Evolutionary conservation across 2,113 vertebrate genomes (phyloP).

Genomic region (Perca schrenkii): DNA sequence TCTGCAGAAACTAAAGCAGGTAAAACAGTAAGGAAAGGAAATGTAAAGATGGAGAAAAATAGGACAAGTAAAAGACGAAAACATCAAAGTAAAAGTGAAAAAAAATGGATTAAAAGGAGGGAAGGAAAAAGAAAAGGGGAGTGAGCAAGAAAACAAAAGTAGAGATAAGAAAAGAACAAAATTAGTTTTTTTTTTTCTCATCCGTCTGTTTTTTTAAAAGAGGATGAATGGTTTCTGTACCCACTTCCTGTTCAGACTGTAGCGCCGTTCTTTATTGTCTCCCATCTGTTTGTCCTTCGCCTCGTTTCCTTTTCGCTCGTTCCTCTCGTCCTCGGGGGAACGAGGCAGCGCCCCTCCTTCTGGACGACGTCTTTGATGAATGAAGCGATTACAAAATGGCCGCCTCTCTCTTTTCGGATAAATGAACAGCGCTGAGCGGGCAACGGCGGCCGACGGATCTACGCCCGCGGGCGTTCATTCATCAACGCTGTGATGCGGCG

Average conservation of each 20-base stretch:
- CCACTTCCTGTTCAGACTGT: constrained; percentile 6
- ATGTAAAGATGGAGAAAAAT: background rate
- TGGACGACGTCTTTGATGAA: constrained; percentile 64
- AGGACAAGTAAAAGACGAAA: background rate
- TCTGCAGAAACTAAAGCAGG: background rate
- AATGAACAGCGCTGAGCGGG: constrained; percentile 61
- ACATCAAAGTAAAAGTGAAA: background rate
- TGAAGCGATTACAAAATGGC: constrained; percentile 72
- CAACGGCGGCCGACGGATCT: constrained; percentile 51
- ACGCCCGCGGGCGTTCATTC: constrained; percentile 39
- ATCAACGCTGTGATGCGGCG: constrained; percentile 48
- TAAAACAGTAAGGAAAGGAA: background rate
- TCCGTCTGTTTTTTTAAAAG: constrained; percentile 7
- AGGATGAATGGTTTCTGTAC: background rate
- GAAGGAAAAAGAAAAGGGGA: background rate
- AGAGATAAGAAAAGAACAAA: background rate
- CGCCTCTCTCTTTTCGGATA: constrained; percentile 60
- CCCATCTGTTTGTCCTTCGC: constrained; percentile 44
- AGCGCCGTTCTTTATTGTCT: background rate
- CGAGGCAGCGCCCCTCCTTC: constrained; percentile 50
- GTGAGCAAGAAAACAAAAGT: background rate
- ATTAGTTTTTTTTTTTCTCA: background rate
- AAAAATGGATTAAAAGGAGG: background rate
- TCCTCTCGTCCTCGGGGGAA: constrained; percentile 48
- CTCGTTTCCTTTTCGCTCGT: constrained; percentile 13